Base-by-base conservation (phyloP, 2,888 invertebrate genomes). In the Andrena bucephala region DNA sequence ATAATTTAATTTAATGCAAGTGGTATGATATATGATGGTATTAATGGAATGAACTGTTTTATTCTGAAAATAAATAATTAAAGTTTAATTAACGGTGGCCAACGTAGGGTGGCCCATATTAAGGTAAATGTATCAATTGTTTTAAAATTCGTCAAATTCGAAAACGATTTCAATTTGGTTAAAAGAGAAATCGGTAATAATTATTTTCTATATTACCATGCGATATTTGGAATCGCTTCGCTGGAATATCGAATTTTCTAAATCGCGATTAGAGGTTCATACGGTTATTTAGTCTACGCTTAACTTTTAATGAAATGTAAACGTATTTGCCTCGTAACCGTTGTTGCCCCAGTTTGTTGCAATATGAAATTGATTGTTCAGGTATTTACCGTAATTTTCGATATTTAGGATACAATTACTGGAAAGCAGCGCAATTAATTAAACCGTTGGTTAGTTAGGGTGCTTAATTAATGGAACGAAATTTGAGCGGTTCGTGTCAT, bases 341-440 rank as follows among this genome's bases (percentile, higher is more conserved):
- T 42, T 42, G 36, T 29, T 16, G 54, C 20, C 27, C 1, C 42
- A 57, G 57, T 20, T 50, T 20, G 31, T 31, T 31, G 52, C 1
- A 66, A 50, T 67, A 67, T 52, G 67, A 33, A 52, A 67, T n/a
- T 20, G 2, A 5, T 20, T 29, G 31, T 20, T 0, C 20, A 31
- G 20, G 48, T 48, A 70, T 60, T 60, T 29, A 31, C 16, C 29
- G 10, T 10, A 48, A 69, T 33, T 77, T 65, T 59, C 48, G 1
- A 36, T 65, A 31, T 57, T 65, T 75, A 42, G 36, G 10, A 33
- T 13, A n/a, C 10, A 31, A 10, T 48, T 54, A 52, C 42, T 52
- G 27, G 10, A 8, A 16, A 6, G 13, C 48, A 27, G n/a, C 42
- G 13, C 54, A 63, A 75, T 60, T 60, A 77, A 75, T 77, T 69